phyloP scores from a whole-genome alignment of 2,888 invertebrate genomes.

The Conops quadrifasciatus region DNA sequence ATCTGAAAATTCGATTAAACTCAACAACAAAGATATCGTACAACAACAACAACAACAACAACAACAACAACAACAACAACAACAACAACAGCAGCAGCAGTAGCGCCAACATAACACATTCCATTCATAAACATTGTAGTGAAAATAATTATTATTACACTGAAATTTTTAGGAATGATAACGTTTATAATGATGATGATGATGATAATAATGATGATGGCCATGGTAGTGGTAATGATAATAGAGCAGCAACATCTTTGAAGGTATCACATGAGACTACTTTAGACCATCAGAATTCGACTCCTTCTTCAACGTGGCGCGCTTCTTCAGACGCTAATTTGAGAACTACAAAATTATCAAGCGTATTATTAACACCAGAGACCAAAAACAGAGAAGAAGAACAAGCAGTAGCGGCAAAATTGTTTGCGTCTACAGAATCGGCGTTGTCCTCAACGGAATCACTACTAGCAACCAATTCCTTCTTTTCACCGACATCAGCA shows the following conservation, averaged over 20 bases:
- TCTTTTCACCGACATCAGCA: too few species aligned
- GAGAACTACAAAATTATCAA: too few species aligned
- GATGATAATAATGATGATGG: too few species aligned
- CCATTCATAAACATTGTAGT: conserved; percentile 1
- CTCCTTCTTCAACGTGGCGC: too few species aligned
- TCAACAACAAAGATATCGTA: conserved; percentile 45
- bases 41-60: conserved; percentile 42
- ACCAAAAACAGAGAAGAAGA: too few species aligned
- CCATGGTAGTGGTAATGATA: too few species aligned
- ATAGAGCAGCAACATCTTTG: background rate
- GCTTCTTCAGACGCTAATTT: too few species aligned
- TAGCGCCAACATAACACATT: background rate
- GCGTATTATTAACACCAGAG: too few species aligned
- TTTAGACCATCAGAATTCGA: background rate
- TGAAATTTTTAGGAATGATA: too few species aligned
- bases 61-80: background rate
- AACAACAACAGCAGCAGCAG: background rate
- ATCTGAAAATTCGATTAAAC: conserved; percentile 53
- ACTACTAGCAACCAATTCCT: background rate
- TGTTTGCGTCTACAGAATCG: background rate
- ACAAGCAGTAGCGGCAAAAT: too few species aligned
- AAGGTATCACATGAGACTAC: background rate
- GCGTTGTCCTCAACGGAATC: background rate
- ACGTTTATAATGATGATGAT: too few species aligned
- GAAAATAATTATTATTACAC: background rate